Evolutionary conservation across 2,113 vertebrate genomes (phyloP), one percentile per base, ranked within the genome.

Genomic region (Labeo catla): DNA sequence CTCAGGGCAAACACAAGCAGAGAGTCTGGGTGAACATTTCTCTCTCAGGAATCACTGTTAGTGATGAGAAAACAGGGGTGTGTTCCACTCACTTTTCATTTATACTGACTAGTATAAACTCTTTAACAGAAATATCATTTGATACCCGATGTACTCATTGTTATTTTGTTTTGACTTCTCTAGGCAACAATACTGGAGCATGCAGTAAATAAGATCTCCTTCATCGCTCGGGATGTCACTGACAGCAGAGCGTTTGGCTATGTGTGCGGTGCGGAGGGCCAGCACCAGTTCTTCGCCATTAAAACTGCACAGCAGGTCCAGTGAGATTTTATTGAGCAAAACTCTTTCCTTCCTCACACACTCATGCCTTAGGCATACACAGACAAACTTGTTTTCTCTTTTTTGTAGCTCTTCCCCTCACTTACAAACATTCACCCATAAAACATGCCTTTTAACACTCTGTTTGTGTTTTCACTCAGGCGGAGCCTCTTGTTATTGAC

Each of bases 241-340:
- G 98, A 99, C 86, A 98, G 96, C 90, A 91, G 98, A 87, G 98
- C 98, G 0, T 99, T 99, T 85, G 98, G 98, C 57, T 99, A 99
- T 0, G 95, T 99, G 68, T 99, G 97, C 87, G 98, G 98, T 76
- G 96, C 96, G 78, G 97, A 99, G 91, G 98, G 98, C 39, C 98
- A 99, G 87, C 98, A 99, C 86, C 98, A 99, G 74, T 99, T 99
- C 94, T 98, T 99, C 86, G 98, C 98, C 84, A 97, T 99, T 89
- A 99, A 99, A 95, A 99, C 98, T 1, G 94, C 96, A 47, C 98
- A 99, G 66, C 98, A 99, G 97, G 98, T 99, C 16, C 50, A 72
- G 16, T 39, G 28, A 72, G 12, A 54, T 83, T 47, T 82, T 83
- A 54, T 43, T 47, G 70, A 70, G 43, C 81, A 34, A 36, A 61